A percentile compares a stretch with the other conserved stretches of the same genome.
phyloP scores from a whole-genome alignment of 2,113 vertebrate genomes.

The Daboia siamensis region DNA sequence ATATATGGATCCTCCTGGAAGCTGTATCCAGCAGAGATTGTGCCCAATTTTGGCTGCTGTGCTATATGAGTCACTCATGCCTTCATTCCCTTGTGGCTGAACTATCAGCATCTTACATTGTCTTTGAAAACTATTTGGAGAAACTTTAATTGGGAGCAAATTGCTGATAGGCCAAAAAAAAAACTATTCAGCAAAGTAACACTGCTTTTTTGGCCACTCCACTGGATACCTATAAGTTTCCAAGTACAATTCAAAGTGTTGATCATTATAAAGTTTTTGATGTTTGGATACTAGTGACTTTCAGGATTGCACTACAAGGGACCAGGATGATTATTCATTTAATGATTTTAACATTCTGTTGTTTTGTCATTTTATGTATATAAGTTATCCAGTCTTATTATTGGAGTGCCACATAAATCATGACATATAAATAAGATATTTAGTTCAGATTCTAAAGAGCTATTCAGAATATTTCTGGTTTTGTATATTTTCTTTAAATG shows the following conservation, averaged over 20 bases:
- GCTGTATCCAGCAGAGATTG: neutral
- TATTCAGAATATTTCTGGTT: neutral
- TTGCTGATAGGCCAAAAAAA: neutral
- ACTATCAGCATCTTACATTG: neutral
- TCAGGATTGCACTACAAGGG: neutral
- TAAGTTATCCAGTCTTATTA: neutral
- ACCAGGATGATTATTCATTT: neutral
- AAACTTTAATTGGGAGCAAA: neutral
- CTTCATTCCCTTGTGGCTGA: neutral
- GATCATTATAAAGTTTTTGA: neutral
- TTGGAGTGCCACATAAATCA: neutral
- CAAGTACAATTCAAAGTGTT: neutral
- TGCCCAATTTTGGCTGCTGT: neutral
- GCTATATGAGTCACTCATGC: neutral
- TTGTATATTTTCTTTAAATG: neutral
- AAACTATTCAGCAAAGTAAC: neutral
- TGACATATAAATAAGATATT: neutral
- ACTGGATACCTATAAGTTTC: neutral
- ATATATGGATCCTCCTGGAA: neutral
- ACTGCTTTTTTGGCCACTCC: neutral
- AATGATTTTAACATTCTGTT: neutral
- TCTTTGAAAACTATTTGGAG: neutral
- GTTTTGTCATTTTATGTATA: neutral
- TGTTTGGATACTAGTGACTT: neutral
- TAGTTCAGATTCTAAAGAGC: neutral